These are phyloP conservation scores for Leptopilina myrica DNA, from an alignment of 2,888 invertebrate species.

Conservation along the genomic window DNA sequence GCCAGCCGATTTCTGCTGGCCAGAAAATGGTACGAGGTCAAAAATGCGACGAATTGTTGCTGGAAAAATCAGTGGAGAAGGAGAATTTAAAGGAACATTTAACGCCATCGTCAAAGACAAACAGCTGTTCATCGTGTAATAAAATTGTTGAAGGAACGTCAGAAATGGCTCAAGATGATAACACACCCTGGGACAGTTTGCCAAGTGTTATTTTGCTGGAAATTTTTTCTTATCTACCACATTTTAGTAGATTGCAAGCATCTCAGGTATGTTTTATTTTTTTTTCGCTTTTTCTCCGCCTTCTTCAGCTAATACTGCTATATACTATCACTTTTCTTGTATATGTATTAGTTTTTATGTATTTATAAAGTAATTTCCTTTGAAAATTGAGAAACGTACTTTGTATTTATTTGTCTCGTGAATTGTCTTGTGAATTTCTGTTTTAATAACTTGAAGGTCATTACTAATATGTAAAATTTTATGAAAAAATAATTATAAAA, in stretches of 20 bases:
- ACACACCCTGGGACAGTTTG: slow-evolving; percentile 73
- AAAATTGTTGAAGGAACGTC: slow-evolving; percentile 58
- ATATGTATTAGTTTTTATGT: neutral
- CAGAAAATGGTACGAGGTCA: slow-evolving; percentile 59
- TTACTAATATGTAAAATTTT: no score
- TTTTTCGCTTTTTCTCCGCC: slow-evolving; percentile 35
- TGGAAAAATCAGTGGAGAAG: slow-evolving; percentile 43
- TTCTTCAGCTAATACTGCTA: neutral
- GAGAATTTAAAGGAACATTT: slow-evolving; percentile 58
- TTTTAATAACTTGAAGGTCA: neutral
- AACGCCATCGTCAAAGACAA: slow-evolving; percentile 60
- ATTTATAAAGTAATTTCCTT: neutral
- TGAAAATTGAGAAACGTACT: neutral
- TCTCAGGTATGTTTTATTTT: slow-evolving; percentile 67
- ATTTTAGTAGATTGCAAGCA: slow-evolving; percentile 69
- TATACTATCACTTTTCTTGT: neutral
- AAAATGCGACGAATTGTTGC: slow-evolving; percentile 51
- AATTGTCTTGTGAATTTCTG: neutral
- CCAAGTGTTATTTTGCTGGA: slow-evolving; percentile 77
- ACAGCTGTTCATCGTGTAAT: slow-evolving; percentile 68
- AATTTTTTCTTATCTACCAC: slow-evolving; percentile 75
- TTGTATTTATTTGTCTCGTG: neutral
- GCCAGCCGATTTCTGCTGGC: slow-evolving; percentile 43
- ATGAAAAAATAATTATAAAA: no score
- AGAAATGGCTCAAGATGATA: slow-evolving; percentile 70